phyloP scores from a whole-genome alignment of 2,113 vertebrate genomes.

The Phocoena phocoena region DNA sequence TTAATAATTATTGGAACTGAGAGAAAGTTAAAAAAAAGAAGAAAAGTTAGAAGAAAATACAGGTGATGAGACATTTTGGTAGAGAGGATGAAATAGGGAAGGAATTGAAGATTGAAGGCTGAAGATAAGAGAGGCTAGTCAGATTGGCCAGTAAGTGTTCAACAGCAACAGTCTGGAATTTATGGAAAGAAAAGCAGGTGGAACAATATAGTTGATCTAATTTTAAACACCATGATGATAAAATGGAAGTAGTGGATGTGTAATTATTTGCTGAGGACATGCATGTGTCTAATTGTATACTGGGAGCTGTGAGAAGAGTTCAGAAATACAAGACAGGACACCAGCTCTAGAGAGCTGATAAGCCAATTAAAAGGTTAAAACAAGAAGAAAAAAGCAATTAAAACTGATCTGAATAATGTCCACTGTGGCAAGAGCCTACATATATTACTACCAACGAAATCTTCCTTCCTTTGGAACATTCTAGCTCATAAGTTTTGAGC shows the following conservation, averaged over 20 bases:
- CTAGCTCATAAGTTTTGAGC: not conserved
- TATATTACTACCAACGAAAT: not conserved
- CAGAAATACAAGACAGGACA: not conserved
- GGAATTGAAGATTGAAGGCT: not conserved
- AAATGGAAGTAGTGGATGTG: not conserved
- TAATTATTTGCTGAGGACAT: not conserved
- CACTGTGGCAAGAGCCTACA: not conserved
- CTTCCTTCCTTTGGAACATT: not conserved
- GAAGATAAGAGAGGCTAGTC: not conserved
- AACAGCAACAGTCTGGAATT: not conserved
- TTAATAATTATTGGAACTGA: not conserved
- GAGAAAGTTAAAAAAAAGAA: not conserved
- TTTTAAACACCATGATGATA: not conserved
- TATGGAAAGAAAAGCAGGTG: not conserved
- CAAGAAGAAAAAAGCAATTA: not conserved
- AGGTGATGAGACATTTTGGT: not conserved
- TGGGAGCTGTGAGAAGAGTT: not conserved
- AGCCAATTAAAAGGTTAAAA: not conserved
- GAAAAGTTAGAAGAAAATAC: not conserved
- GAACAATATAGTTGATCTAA: not conserved
- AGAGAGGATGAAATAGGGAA: not conserved
- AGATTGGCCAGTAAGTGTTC: not conserved
- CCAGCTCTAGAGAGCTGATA: not conserved
- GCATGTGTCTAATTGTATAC: not conserved
- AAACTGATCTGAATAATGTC: not conserved